Percentiles rank a stretch among this genome's conserved stretches.
phyloP scores from a whole-genome alignment of 2,113 vertebrate genomes.

The Coracopsis vasa region DNA sequence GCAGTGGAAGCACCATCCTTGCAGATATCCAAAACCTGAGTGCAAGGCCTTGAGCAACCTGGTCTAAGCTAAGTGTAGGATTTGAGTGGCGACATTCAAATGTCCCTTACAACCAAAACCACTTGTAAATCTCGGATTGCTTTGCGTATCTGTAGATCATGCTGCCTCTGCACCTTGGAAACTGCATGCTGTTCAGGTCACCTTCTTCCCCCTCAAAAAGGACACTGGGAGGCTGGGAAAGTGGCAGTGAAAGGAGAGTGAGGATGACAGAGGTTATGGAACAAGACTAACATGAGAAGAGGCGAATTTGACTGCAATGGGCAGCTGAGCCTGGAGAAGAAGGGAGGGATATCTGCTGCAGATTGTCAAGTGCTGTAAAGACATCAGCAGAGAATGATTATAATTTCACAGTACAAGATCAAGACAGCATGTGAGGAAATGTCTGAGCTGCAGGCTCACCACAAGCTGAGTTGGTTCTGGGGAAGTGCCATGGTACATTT shows the following conservation, averaged over 20 bases:
- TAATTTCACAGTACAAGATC: not conserved
- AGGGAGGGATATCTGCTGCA: not conserved
- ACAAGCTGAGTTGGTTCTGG: not conserved
- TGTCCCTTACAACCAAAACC: not conserved
- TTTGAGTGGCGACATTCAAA: not conserved
- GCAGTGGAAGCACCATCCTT: not conserved
- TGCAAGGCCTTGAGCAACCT: not conserved
- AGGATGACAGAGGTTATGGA: not conserved
- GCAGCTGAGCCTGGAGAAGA: not conserved
- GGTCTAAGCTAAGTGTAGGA: not conserved
- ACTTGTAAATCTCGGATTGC: not conserved
- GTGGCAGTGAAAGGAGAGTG: not conserved
- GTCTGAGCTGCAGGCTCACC: not conserved
- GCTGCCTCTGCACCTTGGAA: not conserved
- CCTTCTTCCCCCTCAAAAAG: not conserved
- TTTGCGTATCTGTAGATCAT: not conserved
- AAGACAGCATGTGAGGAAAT: not conserved
- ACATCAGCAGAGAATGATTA: not conserved
- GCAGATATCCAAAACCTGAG: not conserved
- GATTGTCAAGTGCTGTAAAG: fast-evolving
- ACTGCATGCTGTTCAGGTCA: not conserved
- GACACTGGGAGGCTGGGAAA: not conserved
- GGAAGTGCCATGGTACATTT: not conserved
- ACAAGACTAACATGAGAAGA: not conserved
- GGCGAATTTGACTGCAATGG: not conserved